These are phyloP conservation scores for Pristiophorus japonicus DNA, from an alignment of 2,113 vertebrate species.

Conservation along the genomic window DNA sequence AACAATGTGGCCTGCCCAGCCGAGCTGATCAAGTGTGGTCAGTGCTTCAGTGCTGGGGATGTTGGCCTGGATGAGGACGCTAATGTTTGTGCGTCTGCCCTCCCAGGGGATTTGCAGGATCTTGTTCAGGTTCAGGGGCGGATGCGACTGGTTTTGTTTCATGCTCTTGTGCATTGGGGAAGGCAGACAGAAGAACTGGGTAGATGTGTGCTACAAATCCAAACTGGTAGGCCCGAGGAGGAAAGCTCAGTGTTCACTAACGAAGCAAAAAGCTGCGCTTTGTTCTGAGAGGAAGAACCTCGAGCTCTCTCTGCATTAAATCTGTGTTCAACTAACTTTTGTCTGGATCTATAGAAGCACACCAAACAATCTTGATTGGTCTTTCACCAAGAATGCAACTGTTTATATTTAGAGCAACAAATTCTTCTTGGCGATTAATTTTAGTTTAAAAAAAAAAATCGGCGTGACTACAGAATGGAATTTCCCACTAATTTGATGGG, in stretches of 20 bases:
- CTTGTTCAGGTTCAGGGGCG: background rate
- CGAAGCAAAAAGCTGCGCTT: background rate
- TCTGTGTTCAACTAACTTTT: background rate
- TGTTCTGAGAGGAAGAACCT: background rate
- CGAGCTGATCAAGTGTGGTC: too few species aligned
- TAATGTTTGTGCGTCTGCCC: too few species aligned
- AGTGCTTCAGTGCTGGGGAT: too few species aligned
- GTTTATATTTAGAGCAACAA: too few species aligned
- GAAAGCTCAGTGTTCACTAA: background rate
- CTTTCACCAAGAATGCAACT: too few species aligned
- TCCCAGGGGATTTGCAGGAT: too few species aligned
- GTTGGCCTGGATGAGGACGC: too few species aligned
- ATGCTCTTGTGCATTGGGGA: background rate
- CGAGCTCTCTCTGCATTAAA: background rate
- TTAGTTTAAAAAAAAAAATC: too few species aligned
- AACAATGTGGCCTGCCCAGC: too few species aligned
- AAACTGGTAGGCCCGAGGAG: background rate
- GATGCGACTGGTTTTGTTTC: background rate
- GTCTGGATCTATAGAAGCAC: background rate
- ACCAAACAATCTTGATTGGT: background rate
- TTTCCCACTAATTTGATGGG: too few species aligned
- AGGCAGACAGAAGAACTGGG: background rate
- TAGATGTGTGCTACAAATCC: background rate
- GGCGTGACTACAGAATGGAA: too few species aligned
- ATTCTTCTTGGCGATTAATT: too few species aligned